Conservation (phyloP, 2,797 vertebrate species). For the Hippocampus kuda region DNA sequence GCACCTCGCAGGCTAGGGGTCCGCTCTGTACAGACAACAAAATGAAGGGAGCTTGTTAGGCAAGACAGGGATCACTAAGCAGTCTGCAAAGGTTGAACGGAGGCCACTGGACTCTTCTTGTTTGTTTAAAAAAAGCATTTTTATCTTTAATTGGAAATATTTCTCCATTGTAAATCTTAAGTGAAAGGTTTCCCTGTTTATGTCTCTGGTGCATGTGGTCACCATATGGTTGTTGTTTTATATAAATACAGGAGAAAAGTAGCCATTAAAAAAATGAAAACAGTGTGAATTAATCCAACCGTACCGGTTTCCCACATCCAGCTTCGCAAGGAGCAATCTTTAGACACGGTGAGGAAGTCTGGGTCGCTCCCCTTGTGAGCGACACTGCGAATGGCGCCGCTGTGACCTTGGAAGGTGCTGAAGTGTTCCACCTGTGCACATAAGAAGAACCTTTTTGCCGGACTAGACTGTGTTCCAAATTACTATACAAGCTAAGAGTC, state of each 20-base stretch:
- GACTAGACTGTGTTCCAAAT: background rate
- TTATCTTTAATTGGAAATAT: background rate
- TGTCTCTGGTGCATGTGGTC: background rate
- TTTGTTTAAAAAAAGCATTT: background rate
- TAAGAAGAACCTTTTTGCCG: background rate
- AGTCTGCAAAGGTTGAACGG: background rate
- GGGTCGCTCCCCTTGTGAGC: slow-evolving; percentile 37
- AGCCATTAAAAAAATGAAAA: background rate
- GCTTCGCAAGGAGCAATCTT: slow-evolving; percentile 64
- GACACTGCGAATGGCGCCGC: slow-evolving; percentile 57
- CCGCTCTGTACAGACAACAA: slow-evolving; percentile 23
- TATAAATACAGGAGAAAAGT: background rate
- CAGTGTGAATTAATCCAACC: too few species aligned
- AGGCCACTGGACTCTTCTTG: too few species aligned
- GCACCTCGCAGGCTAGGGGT: slow-evolving; percentile 17
- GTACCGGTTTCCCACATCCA: slow-evolving; percentile 64
- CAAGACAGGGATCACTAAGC: background rate
- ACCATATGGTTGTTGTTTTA: too few species aligned
- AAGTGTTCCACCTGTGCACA: slow-evolving; percentile 67
- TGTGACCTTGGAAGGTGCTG: slow-evolving; percentile 67
- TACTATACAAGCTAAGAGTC: background rate
- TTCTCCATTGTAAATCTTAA: too few species aligned
- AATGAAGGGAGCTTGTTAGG: background rate
- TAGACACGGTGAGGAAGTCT: slow-evolving; percentile 68
- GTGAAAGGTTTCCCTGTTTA: background rate